Conservation (phyloP, 2,888 invertebrate species). For the Psococerastis gibbosa region DNA sequence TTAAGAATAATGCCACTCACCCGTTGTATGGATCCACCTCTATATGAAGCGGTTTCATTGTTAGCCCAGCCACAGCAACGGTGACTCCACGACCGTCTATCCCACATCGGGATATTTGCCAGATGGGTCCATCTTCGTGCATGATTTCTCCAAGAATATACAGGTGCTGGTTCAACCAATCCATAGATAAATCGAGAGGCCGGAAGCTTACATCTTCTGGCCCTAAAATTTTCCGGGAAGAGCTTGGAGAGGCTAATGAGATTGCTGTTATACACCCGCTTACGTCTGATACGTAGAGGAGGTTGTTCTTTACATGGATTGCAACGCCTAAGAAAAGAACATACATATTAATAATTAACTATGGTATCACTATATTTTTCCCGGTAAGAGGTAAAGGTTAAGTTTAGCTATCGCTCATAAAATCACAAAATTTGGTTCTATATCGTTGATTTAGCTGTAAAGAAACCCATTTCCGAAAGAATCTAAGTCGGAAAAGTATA, state of each 20-base stretch:
- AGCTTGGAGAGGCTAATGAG: constrained; percentile 24
- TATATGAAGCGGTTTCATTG: constrained; percentile 52
- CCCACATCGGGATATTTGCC: constrained; percentile 59
- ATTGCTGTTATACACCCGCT: constrained; percentile 40
- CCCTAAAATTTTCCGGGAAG: constrained; percentile 30
- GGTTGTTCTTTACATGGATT: constrained; percentile 50
- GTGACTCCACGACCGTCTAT: constrained; percentile 51
- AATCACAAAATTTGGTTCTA: no score
- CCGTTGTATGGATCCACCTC: constrained; percentile 89
- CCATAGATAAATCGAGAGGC: constrained; percentile 56
- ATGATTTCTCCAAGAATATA: constrained; percentile 61
- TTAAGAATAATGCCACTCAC: no score
- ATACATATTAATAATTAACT: no score
- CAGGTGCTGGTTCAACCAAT: constrained; percentile 74
- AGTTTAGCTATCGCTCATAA: no score
- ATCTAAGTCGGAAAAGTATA: no score
- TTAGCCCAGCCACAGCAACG: constrained; percentile 49
- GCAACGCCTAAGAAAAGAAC: constrained; percentile 40
- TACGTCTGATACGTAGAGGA: constrained; percentile 60
- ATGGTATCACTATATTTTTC: no score
- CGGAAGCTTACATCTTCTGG: constrained; percentile 38
- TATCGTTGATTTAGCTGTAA: no score
- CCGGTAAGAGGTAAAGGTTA: no score
- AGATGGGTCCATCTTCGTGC: constrained; percentile 30
- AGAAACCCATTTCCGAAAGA: no score